A percentile compares a stretch with the other conserved stretches of the same genome.
phyloP scores from a whole-genome alignment of 35 echinoderm and acorn worm species.

The Heliocidaris erythrogramma region DNA sequence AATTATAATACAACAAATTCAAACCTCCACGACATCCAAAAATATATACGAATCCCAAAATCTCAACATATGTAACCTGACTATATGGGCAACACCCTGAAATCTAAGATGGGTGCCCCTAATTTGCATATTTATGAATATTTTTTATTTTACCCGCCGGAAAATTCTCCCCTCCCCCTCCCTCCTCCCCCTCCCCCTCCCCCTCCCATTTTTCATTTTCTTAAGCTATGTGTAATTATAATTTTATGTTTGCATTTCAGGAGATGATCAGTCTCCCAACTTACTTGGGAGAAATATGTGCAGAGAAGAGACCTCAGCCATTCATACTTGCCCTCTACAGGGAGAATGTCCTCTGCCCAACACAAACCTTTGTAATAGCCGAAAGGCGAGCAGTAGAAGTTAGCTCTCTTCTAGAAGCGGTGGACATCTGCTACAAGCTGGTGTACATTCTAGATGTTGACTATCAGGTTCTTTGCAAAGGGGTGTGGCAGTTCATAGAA shows the following conservation, averaged over 20 bases:
- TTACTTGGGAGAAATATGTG: slow-evolving; percentile 33
- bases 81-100: no score
- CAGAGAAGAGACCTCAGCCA: slow-evolving; percentile 36
- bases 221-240: slow-evolving; percentile 33
- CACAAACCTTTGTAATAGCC: slow-evolving; percentile 30
- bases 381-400: slow-evolving; percentile 34
- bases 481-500: slow-evolving; percentile 37
- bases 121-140: no score
- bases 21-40: no score
- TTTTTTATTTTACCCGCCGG: no score
- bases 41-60: no score
- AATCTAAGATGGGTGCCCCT: no score
- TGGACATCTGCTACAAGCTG: slow-evolving; percentile 37
- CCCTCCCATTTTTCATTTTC: slow-evolving; percentile 39
- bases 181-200: no score
- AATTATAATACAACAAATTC: slow-evolving; percentile 5
- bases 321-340: slow-evolving; percentile 33
- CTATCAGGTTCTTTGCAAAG: slow-evolving; percentile 38
- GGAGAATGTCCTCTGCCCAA: slow-evolving; percentile 24
- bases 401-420: slow-evolving; percentile 37
- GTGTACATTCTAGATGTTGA: slow-evolving; percentile 38
- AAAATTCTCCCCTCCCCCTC: no score
- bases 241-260: slow-evolving; percentile 34
- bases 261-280: slow-evolving; percentile 32
- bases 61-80: no score